phyloP scores from a whole-genome alignment of 2,888 invertebrate species.

The Maniola hyperantus region DNA sequence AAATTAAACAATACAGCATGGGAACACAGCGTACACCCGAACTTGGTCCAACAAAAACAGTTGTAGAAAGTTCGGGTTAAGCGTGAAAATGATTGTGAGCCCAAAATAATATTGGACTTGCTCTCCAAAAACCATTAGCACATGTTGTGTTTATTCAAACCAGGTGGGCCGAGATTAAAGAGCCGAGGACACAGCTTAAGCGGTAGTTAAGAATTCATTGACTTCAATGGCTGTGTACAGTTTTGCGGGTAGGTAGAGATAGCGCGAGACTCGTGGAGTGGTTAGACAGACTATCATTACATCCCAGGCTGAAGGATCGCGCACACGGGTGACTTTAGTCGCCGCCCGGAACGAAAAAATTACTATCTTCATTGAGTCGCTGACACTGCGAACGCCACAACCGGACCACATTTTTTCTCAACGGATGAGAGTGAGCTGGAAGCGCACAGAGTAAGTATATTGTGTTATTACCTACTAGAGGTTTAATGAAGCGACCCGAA shows the following conservation, averaged over 20 bases:
- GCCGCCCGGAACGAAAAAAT: too few species aligned
- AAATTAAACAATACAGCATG: slow-evolving; percentile 43
- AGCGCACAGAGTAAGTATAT: too few species aligned
- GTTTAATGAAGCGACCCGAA: too few species aligned
- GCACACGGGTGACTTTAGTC: background rate
- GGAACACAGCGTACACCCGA: slow-evolving; percentile 57
- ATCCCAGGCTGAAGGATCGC: background rate
- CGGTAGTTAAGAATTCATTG: slow-evolving; percentile 25
- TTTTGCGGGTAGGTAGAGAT: slow-evolving; percentile 27
- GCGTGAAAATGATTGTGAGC: slow-evolving; percentile 75
- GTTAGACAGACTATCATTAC: background rate
- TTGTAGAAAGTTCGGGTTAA: slow-evolving; percentile 59
- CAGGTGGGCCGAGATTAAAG: slow-evolving; percentile 45
- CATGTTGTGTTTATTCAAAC: slow-evolving; percentile 69
- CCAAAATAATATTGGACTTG: slow-evolving; percentile 76
- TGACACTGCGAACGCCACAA: too few species aligned
- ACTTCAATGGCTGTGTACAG: slow-evolving; percentile 33
- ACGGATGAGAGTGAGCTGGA: too few species aligned
- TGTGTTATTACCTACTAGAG: too few species aligned
- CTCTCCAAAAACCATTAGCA: slow-evolving; percentile 77
- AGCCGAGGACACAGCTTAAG: slow-evolving; percentile 41
- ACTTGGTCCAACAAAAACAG: slow-evolving; percentile 63
- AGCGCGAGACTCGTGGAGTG: slow-evolving; percentile 1
- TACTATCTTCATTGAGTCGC: too few species aligned
- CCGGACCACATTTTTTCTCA: too few species aligned